Base-by-base conservation (phyloP, 2,888 invertebrate species). In the Eupithecia insigniata region DNA sequence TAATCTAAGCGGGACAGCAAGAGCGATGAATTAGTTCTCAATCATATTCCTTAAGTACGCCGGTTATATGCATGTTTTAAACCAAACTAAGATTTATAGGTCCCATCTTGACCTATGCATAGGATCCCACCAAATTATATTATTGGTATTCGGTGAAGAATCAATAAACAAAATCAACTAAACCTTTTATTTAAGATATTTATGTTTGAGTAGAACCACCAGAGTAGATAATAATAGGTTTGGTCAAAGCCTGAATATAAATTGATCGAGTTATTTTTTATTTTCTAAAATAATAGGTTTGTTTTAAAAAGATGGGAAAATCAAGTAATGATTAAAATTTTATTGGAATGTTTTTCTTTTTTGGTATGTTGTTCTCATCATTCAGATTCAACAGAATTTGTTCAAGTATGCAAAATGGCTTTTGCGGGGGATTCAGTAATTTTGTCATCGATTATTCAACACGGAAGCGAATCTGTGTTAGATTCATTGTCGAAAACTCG, bases 181-280 rank as follows among this genome's bases (percentile, higher is more conserved):
- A 26, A 51, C 55, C 55, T 55, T 55, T 51, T 51, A 51, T 51
- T 51, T 26, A 55, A 26, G 22, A 55, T 22, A 55, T 55, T 55
- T 55, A 55, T 55, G 55, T 26, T 55, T 12, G 12, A 14, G 26
- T 26, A 55, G 22, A 55, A 55, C 55, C 55, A 55, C 55, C 55
- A 5, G 26, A 55, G 55, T 55, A 55, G 55, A 55, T 55, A 55
- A 55, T 55, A 26, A 55, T 2, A 55, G 55, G 55, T 26, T 55
- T 26, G 55, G 26, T 51, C 55, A 55, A 51, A 26, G 55, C 12
- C 26, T 55, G 55, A 10, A 14, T 26, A 55, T 55, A 55, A 55
- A 26, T 55, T 55, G 26, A 55, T 55, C 22, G 55, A 51, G 55
- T 26, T 55, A 26, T 55, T 3, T 55, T 55, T 26, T 55, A 3